phyloP scores from a whole-genome alignment of 2,797 vertebrate species.

The Sternotherus odoratus region DNA sequence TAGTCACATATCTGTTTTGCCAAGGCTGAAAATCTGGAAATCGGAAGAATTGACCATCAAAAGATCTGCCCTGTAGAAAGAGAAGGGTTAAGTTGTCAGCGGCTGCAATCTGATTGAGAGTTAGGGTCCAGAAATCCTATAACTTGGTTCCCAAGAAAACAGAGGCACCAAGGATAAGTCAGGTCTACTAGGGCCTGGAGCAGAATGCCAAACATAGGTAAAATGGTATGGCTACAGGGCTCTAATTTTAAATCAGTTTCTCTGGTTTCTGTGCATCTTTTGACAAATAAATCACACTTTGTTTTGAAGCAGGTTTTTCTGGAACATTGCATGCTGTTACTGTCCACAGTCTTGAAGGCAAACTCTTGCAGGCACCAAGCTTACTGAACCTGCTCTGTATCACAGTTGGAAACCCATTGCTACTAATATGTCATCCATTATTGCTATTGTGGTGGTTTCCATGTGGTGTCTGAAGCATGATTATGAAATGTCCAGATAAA shows the following conservation, averaged over 20 bases:
- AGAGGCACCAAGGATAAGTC: not conserved
- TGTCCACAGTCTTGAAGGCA: not conserved
- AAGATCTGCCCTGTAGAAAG: not conserved
- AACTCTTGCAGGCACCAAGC: not conserved
- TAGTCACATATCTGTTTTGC: not conserved
- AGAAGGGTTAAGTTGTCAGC: not conserved
- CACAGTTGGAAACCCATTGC: not conserved
- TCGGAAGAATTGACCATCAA: not conserved
- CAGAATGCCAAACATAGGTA: not conserved
- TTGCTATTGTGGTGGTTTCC: not conserved
- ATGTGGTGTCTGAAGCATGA: not conserved
- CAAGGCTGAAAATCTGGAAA: not conserved
- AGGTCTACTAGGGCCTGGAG: not conserved
- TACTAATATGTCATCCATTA: not conserved
- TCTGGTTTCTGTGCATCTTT: not conserved
- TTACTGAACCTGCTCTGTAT: not conserved
- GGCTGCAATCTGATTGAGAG: not conserved
- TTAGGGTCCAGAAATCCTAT: not conserved
- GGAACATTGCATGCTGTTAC: not conserved
- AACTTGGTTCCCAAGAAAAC: not conserved
- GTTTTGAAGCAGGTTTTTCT: not conserved
- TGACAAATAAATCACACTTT: not conserved
- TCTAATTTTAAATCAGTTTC: not conserved
- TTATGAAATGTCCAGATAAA: rapidly evolving
- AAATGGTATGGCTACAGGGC: not conserved